These are phyloP conservation scores for Ctenicera cuprea DNA, from an alignment of 2,888 invertebrate genomes.

Conservation along the genomic window DNA sequence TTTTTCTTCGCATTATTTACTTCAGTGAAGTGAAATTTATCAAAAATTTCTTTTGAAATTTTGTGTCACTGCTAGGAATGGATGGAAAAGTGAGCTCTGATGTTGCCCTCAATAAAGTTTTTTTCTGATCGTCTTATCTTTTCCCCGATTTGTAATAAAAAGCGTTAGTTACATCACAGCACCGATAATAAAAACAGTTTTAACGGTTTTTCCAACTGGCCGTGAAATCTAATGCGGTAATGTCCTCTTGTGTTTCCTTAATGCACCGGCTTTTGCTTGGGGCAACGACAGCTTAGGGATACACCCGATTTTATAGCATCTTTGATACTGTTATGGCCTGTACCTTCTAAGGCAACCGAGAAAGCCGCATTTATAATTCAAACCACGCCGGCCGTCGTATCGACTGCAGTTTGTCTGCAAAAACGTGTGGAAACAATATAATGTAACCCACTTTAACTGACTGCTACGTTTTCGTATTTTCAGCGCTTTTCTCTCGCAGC, in stretches of 20 bases:
- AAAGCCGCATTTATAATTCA: slow-evolving; percentile 41
- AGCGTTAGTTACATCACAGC: not conserved
- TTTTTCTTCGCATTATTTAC: too few relatives aligned
- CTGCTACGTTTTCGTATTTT: not conserved
- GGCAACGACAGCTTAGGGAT: slow-evolving; percentile 30
- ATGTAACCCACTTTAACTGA: slow-evolving; percentile 6
- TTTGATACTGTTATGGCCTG: slow-evolving; percentile 25
- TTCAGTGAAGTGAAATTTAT: too few relatives aligned
- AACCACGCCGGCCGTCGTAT: slow-evolving; percentile 37
- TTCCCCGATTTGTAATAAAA: not conserved
- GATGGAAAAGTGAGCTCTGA: too few relatives aligned
- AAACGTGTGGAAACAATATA: slow-evolving; percentile 33
- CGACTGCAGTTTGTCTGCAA: slow-evolving; percentile 40
- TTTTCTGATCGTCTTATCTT: too few relatives aligned
- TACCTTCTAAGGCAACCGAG: slow-evolving; percentile 22
- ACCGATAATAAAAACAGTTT: slow-evolving; percentile 6
- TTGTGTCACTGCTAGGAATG: too few relatives aligned
- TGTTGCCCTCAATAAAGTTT: too few relatives aligned
- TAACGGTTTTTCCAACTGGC: slow-evolving; percentile 8
- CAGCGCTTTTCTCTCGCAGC: not conserved
- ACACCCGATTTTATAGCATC: slow-evolving; percentile 28
- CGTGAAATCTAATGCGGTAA: slow-evolving; percentile 20
- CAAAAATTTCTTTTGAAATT: too few relatives aligned
- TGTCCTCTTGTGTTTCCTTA: slow-evolving; percentile 3
- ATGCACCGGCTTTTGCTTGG: not conserved